Evolutionary conservation across 2,113 vertebrate species (phyloP), one percentile per base, ranked within the genome.

Genomic region (Fregetta grallaria): DNA sequence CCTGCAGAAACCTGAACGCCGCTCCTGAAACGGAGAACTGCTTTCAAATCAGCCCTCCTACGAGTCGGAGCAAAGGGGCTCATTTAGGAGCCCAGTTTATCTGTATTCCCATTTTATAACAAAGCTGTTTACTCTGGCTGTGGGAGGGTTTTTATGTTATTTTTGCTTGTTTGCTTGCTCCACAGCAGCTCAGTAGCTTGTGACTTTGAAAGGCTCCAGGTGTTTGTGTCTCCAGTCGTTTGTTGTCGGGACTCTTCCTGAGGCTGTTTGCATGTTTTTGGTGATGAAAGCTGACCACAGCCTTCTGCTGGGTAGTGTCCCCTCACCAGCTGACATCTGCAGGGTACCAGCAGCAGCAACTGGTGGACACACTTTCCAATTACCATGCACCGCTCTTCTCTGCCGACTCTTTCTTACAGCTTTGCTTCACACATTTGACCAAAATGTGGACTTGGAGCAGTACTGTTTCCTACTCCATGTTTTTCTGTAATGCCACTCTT

Each of bases 391-490:
- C 13, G 3, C 62, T 38, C 49, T 5, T 7, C 56, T 12, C 27
- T 29, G 30, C 20, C 1, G 1, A 10, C 20, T 18, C 52, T 32
- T 34, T 34, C 23, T 14, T 27, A 2, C 17, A 34, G 21, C 32
- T n/a, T 23, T 25, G 34, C 8, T n/a, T 53, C 21, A 38, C 1
- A 6, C 7, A 7, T 36, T 22, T 7, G 36, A n/a, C 36, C 38
- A 18, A 36, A 27, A n/a, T 3, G 4, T 15, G 22, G 23, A 20
- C 16, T 10, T 4, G 25, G 55, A 56, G 50, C 26, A 40, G 16
- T 2, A 12, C 7, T n/a, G 6, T 3, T 10, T 65, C 62, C 42
- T 36, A 27, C 32, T 16, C 10, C 11, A 0, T 5, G 4, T 2
- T 22, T 22, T n/a, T 16, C 25, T 70, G 10, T 15, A 70, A 21